A percentile compares a stretch with the other conserved stretches of the same genome.
Evolutionary conservation across 1,140 invertebrate species (phyloP).

Genomic region (Arion vulgaris): DNA sequence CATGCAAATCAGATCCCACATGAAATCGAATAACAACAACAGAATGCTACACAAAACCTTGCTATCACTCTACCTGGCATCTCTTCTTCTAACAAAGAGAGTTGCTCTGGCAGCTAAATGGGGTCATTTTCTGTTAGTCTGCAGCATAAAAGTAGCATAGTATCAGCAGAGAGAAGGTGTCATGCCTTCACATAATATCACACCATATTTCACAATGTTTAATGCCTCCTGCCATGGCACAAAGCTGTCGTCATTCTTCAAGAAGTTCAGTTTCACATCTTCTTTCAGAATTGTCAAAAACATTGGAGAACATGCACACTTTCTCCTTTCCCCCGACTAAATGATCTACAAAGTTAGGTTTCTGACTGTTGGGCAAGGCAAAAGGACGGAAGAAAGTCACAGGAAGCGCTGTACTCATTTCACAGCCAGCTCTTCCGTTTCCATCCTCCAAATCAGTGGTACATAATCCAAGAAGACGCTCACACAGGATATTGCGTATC

Average conservation of each 20-base stretch:
- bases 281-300: no score
- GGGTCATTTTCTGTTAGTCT: not conserved
- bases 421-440: constrained; percentile 36
- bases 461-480: constrained; percentile 9
- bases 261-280: no score
- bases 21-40: constrained; percentile 10
- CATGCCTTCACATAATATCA: constrained; percentile 17
- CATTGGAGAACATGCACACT: no score
- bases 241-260: no score
- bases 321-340: no score
- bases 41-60: constrained; percentile 20
- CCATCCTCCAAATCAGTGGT: constrained; percentile 14
- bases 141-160: no score
- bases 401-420: constrained; percentile 34
- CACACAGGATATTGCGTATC: constrained; percentile 15
- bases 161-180: not conserved
- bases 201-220: constrained; percentile 10
- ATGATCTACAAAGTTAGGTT: no score
- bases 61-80: not conserved
- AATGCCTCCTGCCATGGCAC: constrained; percentile 5
- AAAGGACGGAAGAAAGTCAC: constrained; percentile 38
- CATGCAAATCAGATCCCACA: constrained; percentile 15
- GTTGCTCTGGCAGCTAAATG: constrained; percentile 21
- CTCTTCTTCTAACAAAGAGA: not conserved
- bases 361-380: constrained; percentile 19